These are phyloP conservation scores for Turritopsis rubra DNA, from an alignment of 30 jellyfish, hydroid and myxozoan species.

Conservation along the genomic window DNA sequence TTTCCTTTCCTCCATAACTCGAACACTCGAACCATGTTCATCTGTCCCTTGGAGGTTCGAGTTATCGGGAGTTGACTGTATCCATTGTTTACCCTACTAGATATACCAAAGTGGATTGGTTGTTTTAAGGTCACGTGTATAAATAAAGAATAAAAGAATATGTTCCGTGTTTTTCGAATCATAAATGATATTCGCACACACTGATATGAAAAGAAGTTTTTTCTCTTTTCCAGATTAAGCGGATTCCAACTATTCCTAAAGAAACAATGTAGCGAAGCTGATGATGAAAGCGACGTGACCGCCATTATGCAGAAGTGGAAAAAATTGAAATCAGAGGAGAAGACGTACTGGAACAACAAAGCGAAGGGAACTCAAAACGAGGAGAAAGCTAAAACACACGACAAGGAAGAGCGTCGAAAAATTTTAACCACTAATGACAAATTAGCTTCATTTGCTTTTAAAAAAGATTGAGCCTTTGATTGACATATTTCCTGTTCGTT, in stretches of 20 bases:
- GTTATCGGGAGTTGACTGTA: no score
- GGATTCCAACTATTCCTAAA: slow-evolving; percentile 72
- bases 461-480: not conserved
- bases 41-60: no score
- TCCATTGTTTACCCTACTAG: no score
- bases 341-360: slow-evolving; percentile 73
- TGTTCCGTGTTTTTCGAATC: no score
- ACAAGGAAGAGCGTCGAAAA: not conserved
- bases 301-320: slow-evolving; percentile 53
- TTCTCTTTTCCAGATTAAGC: slow-evolving; percentile 32
- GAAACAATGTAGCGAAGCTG: slow-evolving; percentile 34
- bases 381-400: not conserved
- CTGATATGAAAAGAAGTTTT: not conserved
- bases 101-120: no score
- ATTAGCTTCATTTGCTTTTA: slow-evolving; percentile 16
- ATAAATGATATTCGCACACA: no score
- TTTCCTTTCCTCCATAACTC: no score
- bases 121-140: no score
- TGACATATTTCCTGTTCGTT: not conserved
- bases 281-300: not conserved
- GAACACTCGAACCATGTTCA: no score
- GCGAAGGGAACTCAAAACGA: slow-evolving; percentile 18
- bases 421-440: not conserved
- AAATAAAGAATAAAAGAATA: no score
- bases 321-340: slow-evolving; percentile 44